These are phyloP conservation scores for Rhaphigaster nebulosa DNA, from an alignment of 2,888 invertebrate genomes.

Conservation along the genomic window DNA sequence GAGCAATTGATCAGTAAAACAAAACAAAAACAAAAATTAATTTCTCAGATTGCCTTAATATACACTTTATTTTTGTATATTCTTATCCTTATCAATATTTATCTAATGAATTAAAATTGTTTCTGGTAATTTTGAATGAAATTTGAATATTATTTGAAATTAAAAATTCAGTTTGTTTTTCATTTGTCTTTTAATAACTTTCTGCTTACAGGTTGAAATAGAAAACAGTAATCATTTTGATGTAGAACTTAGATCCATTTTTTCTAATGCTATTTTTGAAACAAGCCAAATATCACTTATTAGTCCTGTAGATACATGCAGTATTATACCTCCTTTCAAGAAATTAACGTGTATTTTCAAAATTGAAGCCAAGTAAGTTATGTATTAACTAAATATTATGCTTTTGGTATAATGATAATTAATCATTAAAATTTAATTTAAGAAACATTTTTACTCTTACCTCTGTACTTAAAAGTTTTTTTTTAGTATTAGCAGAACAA, in stretches of 20 bases:
- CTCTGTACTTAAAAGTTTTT: background rate
- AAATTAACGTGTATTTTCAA: background rate
- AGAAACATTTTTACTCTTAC: background rate
- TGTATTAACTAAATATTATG: background rate
- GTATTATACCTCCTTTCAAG: background rate
- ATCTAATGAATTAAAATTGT: background rate
- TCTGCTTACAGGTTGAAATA: constrained; percentile 17
- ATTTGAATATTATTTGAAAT: background rate
- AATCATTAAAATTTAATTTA: background rate
- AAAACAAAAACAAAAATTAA: too few species aligned
- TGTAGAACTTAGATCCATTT: background rate
- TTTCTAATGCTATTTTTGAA: background rate
- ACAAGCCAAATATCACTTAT: background rate
- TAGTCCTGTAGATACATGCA: background rate
- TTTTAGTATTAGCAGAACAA: background rate
- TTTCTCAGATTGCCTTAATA: too few species aligned
- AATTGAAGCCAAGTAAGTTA: constrained; percentile 28
- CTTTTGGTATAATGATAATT: background rate
- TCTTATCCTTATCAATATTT: background rate
- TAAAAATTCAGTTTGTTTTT: background rate
- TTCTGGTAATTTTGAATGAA: background rate
- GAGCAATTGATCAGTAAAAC: background rate
- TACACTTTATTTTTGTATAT: background rate
- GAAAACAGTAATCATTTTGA: background rate
- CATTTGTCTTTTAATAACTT: background rate